phyloP scores from a whole-genome alignment of 2,888 invertebrate genomes.

The Vanessa cardui region DNA sequence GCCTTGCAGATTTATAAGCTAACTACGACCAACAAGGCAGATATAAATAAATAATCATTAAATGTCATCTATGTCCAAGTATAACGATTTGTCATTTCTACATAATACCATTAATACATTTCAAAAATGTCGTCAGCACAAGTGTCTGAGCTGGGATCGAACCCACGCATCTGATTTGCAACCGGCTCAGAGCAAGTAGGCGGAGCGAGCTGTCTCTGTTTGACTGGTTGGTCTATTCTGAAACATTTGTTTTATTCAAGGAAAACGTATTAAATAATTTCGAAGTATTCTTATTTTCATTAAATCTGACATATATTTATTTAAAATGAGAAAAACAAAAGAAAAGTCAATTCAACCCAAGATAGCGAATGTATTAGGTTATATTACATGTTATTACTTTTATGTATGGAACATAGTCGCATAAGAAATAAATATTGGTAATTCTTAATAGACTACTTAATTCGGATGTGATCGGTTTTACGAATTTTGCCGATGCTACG shows the following conservation, averaged over 20 bases:
- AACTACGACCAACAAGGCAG: too few relatives aligned
- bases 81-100: conserved; percentile 64
- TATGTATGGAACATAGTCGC: too few relatives aligned
- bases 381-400: too few relatives aligned
- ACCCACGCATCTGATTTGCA: conserved; percentile 80
- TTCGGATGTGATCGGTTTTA: too few relatives aligned
- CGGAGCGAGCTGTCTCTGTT: conserved; percentile 35
- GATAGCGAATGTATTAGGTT: too few relatives aligned
- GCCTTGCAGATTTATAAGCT: too few relatives aligned
- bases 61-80: conserved; percentile 42
- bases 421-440: too few relatives aligned
- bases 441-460: too few relatives aligned
- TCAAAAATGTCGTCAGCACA: conserved; percentile 61
- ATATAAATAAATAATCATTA: conserved; percentile 25
- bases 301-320: not conserved
- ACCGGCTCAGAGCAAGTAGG: conserved; percentile 42
- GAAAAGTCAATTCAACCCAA: too few relatives aligned
- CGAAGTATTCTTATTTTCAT: too few relatives aligned
- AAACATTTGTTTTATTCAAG: conserved; percentile 23
- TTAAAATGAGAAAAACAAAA: not conserved
- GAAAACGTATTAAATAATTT: conserved; percentile 4
- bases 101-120: conserved; percentile 67
- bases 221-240: conserved; percentile 29
- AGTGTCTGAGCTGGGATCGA: conserved; percentile 62
- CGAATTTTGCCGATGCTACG: too few relatives aligned